Evolutionary conservation across 1,140 invertebrate genomes (phyloP).

Genomic region (Octopus bimaculoides): DNA sequence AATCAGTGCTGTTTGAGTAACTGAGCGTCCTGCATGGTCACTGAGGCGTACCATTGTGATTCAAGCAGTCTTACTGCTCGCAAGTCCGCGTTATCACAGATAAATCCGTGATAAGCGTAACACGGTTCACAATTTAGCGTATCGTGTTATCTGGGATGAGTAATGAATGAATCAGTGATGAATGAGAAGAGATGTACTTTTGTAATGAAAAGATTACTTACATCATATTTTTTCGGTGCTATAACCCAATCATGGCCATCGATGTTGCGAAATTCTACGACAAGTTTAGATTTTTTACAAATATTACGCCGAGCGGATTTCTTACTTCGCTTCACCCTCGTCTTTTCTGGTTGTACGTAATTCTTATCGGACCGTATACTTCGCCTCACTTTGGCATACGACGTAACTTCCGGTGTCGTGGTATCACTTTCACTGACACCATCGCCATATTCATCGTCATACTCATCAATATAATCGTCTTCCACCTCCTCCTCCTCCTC

Average conservation of each 20-base stretch:
- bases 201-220: constrained; percentile 19
- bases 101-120: too few relatives aligned
- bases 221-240: constrained; percentile 87
- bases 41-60: too few relatives aligned
- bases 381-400: constrained; percentile 14
- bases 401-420: neutral
- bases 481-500: constrained; percentile 1
- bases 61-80: too few relatives aligned
- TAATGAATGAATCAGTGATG: too few relatives aligned
- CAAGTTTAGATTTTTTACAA: constrained; percentile 82
- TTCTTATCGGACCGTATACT: constrained; percentile 24
- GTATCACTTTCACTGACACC: neutral
- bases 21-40: too few relatives aligned
- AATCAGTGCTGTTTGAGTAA: too few relatives aligned
- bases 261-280: constrained; percentile 92
- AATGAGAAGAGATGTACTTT: too few relatives aligned
- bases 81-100: too few relatives aligned
- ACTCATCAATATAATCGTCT: constrained; percentile 11
- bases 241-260: constrained; percentile 99
- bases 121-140: too few relatives aligned
- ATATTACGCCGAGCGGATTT: constrained; percentile 62
- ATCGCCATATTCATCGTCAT: neutral
- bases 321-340: constrained; percentile 17
- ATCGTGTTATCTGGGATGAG: too few relatives aligned
- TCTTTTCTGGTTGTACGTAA: neutral